Evolutionary conservation across 2,797 vertebrate species (phyloP).

Genomic region (Silurus aristotelis): DNA sequence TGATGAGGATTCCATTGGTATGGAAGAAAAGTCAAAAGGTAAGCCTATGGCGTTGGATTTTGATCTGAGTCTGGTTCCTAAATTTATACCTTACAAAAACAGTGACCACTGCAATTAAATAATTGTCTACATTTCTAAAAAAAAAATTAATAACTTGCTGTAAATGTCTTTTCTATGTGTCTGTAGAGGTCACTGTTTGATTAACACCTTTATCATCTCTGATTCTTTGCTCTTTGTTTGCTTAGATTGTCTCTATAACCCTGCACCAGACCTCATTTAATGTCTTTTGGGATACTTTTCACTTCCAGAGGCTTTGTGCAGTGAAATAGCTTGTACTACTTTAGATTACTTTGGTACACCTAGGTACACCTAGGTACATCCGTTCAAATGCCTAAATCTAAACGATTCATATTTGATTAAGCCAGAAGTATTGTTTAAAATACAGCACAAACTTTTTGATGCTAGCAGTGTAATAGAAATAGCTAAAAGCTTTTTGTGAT

Average conservation of each 20-base stretch:
- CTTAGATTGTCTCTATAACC: slow-evolving; percentile 6
- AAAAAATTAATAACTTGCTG: slow-evolving; percentile 57
- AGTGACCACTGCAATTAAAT: slow-evolving; percentile 20
- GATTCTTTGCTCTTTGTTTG: slow-evolving; percentile 12
- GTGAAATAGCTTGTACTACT: not conserved
- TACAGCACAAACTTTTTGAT: not conserved
- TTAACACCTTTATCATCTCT: slow-evolving; percentile 54
- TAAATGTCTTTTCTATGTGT: slow-evolving; percentile 56
- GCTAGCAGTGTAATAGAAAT: not conserved
- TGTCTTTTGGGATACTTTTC: slow-evolving; percentile 56
- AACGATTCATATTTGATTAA: not conserved
- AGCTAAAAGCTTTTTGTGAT: not conserved
- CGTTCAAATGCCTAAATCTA: slow-evolving; percentile 13
- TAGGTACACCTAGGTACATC: not conserved
- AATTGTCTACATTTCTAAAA: slow-evolving; percentile 54
- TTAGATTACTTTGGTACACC: slow-evolving; percentile 20
- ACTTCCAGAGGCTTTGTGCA: slow-evolving; percentile 56
- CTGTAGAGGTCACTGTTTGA: slow-evolving; percentile 64
- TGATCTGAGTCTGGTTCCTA: not conserved
- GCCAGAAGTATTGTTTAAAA: not conserved
- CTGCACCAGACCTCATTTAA: slow-evolving; percentile 68
- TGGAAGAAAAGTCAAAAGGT: not conserved
- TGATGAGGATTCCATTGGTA: not conserved
- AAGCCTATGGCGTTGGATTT: not conserved
- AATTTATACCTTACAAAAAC: not conserved